These are phyloP conservation scores for Pollachius pollachius DNA, from an alignment of 2,113 vertebrate genomes.

Conservation along the genomic window DNA sequence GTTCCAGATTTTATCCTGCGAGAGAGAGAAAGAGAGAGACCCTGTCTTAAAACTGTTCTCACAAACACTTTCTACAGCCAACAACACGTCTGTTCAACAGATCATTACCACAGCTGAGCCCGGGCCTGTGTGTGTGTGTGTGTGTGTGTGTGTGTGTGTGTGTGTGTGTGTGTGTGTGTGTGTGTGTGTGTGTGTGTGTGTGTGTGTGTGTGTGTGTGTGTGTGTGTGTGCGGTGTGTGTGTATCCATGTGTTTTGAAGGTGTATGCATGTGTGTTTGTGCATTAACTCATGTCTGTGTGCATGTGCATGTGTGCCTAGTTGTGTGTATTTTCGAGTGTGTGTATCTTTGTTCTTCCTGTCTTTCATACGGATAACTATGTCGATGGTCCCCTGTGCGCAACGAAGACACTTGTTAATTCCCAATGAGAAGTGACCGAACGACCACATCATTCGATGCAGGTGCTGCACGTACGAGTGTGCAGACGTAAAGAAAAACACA, in stretches of 20 bases:
- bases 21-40: slow-evolving; percentile 24
- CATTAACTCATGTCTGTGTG: neutral
- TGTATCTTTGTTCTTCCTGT: neutral
- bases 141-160: slow-evolving; percentile 4
- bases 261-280: neutral
- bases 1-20: slow-evolving; percentile 27
- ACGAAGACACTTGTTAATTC: no score
- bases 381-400: neutral
- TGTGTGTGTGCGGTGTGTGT: neutral
- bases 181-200: slow-evolving; percentile 8
- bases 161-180: slow-evolving; percentile 3
- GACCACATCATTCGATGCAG: no score
- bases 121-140: neutral
- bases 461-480: neutral
- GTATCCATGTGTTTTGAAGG: neutral
- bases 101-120: slow-evolving; percentile 10
- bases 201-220: slow-evolving; percentile 1
- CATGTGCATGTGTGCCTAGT: neutral
- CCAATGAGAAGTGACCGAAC: no score
- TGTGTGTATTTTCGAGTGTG: neutral
- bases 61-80: slow-evolving; percentile 29
- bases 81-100: slow-evolving; percentile 28
- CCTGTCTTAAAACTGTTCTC: slow-evolving; percentile 20
- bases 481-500: neutral
- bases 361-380: neutral